Evolutionary conservation across 1,140 invertebrate genomes (phyloP), one percentile per base, ranked within the genome.

Genomic region (Drosophila rufa): DNA sequence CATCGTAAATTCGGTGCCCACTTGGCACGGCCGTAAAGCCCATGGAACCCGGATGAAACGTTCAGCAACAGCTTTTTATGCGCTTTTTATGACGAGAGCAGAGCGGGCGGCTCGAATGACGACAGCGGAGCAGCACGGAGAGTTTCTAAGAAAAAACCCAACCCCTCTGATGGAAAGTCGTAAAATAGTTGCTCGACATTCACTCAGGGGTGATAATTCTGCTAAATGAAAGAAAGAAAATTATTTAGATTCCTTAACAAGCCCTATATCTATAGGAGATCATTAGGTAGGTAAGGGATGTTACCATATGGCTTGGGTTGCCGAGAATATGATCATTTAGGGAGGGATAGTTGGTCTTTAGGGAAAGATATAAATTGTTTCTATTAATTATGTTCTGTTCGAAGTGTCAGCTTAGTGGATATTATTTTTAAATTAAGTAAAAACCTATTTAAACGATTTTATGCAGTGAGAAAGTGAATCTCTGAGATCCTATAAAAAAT

Each of bases 21-120:
- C 66, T 76, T 82, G 67, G 51, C 61, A 43, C 48, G 30, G 45
- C 61, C 70, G 79, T 80, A 77, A 80, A 81, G 71, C 79, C 60
- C 56, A 56, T 61, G 60, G 45, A 61, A 38, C 22, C 67, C 67
- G 67, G 67, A 55, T 70, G 64, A 70, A 51, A 51, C 75, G 79
- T 80, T 86, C 74, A 75, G 81, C 60, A 78, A 85, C 64, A 78
- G 82, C 84, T 86, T 86, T 86, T 86, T 86, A 86, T 82, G 82
- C 76, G 60, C 75, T 86, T 86, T 86, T 86, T 86, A 86, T 79
- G 82, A 65, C 55, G 48, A 62, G 45, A 60, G 78, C 82, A 79
- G 77, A 64, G 38, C 8, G 17, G 67, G 27, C 14, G 15, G 47
- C 57, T 61, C 82, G 36, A 62, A 76, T 75, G 67, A 66, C 75